A percentile compares a stretch with the other conserved stretches of the same genome.
phyloP scores from a whole-genome alignment of 2,797 vertebrate species.

The Odontamblyopus lacepedii region DNA sequence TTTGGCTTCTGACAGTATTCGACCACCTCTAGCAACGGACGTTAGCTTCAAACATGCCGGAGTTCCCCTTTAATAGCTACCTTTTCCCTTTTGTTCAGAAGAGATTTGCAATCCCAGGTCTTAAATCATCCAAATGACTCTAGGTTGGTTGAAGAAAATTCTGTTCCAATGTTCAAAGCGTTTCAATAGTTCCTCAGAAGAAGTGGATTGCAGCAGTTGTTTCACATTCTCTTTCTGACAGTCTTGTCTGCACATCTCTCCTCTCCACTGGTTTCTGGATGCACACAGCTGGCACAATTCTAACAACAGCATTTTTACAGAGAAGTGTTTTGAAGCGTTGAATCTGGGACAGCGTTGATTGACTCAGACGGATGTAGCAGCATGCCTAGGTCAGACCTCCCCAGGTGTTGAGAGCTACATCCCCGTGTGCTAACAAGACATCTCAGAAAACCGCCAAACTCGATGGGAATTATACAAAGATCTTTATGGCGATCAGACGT shows the following conservation, averaged over 20 bases:
- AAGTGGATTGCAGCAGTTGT: neutral
- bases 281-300: slow-evolving; percentile 19
- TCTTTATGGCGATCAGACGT: slow-evolving; percentile 9
- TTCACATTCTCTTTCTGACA: slow-evolving; percentile 34
- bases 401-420: slow-evolving; percentile 33
- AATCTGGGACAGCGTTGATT: slow-evolving; percentile 21
- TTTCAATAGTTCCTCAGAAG: neutral
- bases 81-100: too few species aligned
- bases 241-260: slow-evolving; percentile 8
- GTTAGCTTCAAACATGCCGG: too few species aligned
- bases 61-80: too few species aligned
- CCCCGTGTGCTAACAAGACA: slow-evolving; percentile 48
- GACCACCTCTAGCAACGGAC: too few species aligned
- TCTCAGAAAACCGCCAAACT: slow-evolving; percentile 25
- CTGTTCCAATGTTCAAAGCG: neutral
- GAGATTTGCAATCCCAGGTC: too few species aligned
- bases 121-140: too few species aligned
- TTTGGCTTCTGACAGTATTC: too few species aligned
- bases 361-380: slow-evolving; percentile 31
- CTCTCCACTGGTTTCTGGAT: slow-evolving; percentile 7
- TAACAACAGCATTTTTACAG: neutral
- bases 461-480: slow-evolving; percentile 52
- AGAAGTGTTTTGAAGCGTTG: slow-evolving; percentile 22
- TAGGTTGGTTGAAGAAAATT: neutral
- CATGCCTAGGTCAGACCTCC: slow-evolving; percentile 22